Evolutionary conservation across 2,888 invertebrate species (phyloP).

Genomic region (Eupithecia subumbrata): DNA sequence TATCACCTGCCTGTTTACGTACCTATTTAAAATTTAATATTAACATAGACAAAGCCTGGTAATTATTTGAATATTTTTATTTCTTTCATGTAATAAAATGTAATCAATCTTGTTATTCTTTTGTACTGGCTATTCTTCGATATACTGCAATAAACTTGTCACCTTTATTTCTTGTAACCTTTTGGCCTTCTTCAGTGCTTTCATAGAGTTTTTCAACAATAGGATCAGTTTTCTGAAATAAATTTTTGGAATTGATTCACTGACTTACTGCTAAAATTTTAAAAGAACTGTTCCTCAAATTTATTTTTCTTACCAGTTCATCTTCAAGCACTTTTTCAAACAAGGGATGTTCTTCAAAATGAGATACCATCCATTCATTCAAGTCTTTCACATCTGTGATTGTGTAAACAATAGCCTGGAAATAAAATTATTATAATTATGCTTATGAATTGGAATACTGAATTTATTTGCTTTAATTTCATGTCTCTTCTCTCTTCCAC

Average conservation of each 20-base stretch:
- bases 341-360: conserved; percentile 95
- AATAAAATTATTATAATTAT: conserved; percentile 36
- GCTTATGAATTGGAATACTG: neutral
- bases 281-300: neutral
- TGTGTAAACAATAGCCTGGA: conserved; percentile 95
- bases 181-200: conserved; percentile 99
- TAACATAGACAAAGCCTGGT: neutral
- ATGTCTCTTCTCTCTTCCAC: neutral
- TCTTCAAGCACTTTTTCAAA: conserved; percentile 90
- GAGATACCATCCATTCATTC: conserved; percentile 98
- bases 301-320: conserved; percentile 86
- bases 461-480: neutral
- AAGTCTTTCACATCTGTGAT: conserved; percentile 99
- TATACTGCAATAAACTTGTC: conserved; percentile 97
- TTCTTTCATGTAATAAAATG: neutral
- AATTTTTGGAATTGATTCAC: conserved; percentile 9
- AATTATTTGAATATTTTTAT: neutral
- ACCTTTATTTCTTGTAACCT: conserved; percentile 97
- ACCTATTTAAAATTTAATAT: neutral
- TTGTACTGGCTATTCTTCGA: conserved; percentile 78
- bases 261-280: neutral
- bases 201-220: conserved; percentile 95
- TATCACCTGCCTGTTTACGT: neutral
- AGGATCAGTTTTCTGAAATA: conserved; percentile 89
- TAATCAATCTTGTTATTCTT: neutral